A percentile compares a stretch with the other conserved stretches of the same genome.
phyloP scores from a whole-genome alignment of 1,140 invertebrate species.

The Megathymus violae region DNA sequence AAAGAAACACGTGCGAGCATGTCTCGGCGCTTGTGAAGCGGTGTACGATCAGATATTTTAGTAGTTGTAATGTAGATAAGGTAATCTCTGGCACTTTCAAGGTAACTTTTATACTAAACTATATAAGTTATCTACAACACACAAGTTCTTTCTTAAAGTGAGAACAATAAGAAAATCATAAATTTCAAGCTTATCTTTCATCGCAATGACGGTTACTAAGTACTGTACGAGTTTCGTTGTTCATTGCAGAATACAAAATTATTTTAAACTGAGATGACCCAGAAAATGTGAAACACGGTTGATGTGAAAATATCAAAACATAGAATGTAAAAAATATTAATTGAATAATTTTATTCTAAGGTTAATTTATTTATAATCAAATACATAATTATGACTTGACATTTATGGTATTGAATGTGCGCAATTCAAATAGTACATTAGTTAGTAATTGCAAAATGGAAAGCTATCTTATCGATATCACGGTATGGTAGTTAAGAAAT shows the following conservation, averaged over 20 bases:
- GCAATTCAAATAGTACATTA: too few relatives aligned
- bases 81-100: slow-evolving; percentile 12
- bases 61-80: slow-evolving; percentile 20
- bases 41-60: slow-evolving; percentile 26
- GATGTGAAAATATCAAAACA: background rate
- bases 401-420: too few relatives aligned
- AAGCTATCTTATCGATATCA: too few relatives aligned
- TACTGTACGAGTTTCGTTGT: slow-evolving; percentile 40
- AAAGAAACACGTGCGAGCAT: slow-evolving; percentile 45
- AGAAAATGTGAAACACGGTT: slow-evolving; percentile 21
- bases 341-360: too few relatives aligned
- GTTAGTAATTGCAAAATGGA: too few relatives aligned
- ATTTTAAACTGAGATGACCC: slow-evolving; percentile 24
- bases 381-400: too few relatives aligned
- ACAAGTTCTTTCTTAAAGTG: slow-evolving; percentile 6
- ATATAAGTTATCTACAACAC: slow-evolving; percentile 13
- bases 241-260: slow-evolving; percentile 6
- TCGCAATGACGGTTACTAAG: slow-evolving; percentile 41
- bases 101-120: slow-evolving; percentile 12
- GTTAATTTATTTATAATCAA: too few relatives aligned
- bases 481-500: too few relatives aligned
- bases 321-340: too few relatives aligned
- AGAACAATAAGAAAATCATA: slow-evolving; percentile 28
- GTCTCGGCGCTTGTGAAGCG: slow-evolving; percentile 27
- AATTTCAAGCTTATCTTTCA: slow-evolving; percentile 34